Conservation (phyloP, 64 coral and sea anemone species). For the Orbicella faveolata region DNA sequence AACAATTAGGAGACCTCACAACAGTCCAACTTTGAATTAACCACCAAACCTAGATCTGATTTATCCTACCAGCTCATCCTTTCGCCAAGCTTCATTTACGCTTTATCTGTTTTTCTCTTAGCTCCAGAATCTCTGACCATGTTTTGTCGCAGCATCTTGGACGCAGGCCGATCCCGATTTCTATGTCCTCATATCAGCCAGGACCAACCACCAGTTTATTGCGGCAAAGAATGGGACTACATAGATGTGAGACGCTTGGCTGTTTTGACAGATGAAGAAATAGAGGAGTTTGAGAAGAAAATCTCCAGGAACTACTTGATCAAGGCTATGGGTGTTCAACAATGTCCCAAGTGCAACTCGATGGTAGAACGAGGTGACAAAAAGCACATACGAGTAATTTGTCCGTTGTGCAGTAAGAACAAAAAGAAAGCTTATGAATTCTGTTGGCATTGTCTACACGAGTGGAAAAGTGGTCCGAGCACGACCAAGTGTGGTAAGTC, state of each 20-base stretch:
- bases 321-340: conserved; percentile 77
- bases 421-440: conserved; percentile 45
- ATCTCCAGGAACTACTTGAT: conserved; percentile 76
- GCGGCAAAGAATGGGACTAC: conserved; percentile 78
- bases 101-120: conserved; percentile 3
- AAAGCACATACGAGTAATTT: conserved; percentile 52
- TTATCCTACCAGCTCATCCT: no score
- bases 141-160: conserved; percentile 81
- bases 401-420: conserved; percentile 59
- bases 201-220: conserved; percentile 55
- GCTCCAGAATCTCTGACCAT: conserved; percentile 83
- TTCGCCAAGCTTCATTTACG: not conserved
- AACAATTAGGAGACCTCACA: no score
- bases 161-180: conserved; percentile 53
- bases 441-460: conserved; percentile 83
- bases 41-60: no score
- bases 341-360: conserved; percentile 75
- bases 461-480: conserved; percentile 50
- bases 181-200: conserved; percentile 74
- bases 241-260: conserved; percentile 78
- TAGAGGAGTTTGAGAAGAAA: conserved; percentile 74
- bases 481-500: conserved; percentile 65
- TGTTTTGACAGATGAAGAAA: conserved; percentile 78
- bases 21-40: no score
- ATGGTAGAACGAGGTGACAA: conserved; percentile 42